These are phyloP conservation scores for Craseonycteris thonglongyai DNA, from an alignment of 2,113 vertebrate genomes.

Conservation along the genomic window DNA sequence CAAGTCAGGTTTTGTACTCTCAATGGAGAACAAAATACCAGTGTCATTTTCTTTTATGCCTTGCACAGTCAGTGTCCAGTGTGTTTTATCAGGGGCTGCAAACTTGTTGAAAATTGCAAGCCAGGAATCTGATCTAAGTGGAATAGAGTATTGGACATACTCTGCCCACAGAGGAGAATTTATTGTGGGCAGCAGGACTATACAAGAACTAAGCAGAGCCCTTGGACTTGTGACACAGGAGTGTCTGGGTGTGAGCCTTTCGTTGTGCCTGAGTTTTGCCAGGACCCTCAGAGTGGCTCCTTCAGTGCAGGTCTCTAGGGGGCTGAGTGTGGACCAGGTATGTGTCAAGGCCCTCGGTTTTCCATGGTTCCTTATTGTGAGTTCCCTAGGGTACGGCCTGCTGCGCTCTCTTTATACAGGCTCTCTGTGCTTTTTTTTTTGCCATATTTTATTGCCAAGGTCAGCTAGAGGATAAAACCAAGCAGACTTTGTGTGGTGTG, in stretches of 20 bases:
- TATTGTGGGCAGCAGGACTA: not conserved
- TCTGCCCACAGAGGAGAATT: not conserved
- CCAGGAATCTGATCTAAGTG: not conserved
- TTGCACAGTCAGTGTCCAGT: not conserved
- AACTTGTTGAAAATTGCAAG: not conserved
- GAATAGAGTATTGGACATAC: not conserved
- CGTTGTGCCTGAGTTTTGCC: not conserved
- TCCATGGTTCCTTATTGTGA: not conserved
- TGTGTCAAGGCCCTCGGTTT: not conserved
- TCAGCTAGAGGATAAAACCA: not conserved
- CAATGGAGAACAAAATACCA: not conserved
- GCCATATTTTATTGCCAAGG: not conserved
- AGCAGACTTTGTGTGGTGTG: not conserved
- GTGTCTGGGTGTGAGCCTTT: not conserved
- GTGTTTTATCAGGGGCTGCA: not conserved
- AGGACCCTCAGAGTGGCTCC: not conserved
- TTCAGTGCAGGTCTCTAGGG: not conserved
- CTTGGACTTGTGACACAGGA: not conserved
- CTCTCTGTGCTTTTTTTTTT: not conserved
- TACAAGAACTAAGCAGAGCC: not conserved
- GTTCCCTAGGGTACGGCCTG: not conserved
- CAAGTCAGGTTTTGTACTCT: not conserved
- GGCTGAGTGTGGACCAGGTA: not conserved
- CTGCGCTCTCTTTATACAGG: not conserved
- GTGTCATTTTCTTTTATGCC: not conserved